Conservation (phyloP, 2,797 vertebrate genomes). For the Trichosurus vulpecula region DNA sequence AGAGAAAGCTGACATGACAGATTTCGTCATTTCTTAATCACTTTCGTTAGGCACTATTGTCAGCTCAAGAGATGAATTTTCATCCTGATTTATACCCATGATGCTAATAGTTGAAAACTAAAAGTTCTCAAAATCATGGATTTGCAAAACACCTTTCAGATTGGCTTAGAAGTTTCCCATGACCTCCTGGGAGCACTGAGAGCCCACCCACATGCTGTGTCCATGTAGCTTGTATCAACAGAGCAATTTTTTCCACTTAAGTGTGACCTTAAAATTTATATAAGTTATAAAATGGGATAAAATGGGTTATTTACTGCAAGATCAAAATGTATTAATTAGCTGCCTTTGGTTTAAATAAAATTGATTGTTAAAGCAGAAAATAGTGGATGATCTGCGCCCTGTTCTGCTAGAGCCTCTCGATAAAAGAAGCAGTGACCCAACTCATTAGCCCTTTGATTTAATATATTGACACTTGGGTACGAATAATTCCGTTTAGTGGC, state of each 20-base stretch:
- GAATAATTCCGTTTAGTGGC: slow-evolving; percentile 99
- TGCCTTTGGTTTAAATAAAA: slow-evolving; percentile 83
- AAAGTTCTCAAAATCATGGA: slow-evolving; percentile 79
- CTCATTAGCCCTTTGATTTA: slow-evolving; percentile 99
- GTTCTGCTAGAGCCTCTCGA: slow-evolving; percentile 92
- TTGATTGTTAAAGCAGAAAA: slow-evolving; percentile 87
- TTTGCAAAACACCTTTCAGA: slow-evolving; percentile 82
- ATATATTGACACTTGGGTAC: slow-evolving; percentile 99
- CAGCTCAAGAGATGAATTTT: slow-evolving; percentile 83
- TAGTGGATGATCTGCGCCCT: slow-evolving; percentile 82
- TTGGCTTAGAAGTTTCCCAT: slow-evolving; percentile 75
- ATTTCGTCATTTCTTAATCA: slow-evolving; percentile 86
- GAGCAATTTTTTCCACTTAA: slow-evolving; percentile 67
- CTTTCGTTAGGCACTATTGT: slow-evolving; percentile 83
- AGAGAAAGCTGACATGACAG: slow-evolving; percentile 85
- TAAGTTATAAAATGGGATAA: slow-evolving; percentile 70
- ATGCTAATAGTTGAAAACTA: slow-evolving; percentile 82
- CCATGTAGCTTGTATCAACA: slow-evolving; percentile 64
- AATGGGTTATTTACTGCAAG: slow-evolving; percentile 82
- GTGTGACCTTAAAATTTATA: slow-evolving; percentile 46
- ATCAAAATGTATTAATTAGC: slow-evolving; percentile 85
- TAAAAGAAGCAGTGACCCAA: slow-evolving; percentile 98
- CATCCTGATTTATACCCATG: slow-evolving; percentile 81
- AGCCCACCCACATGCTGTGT: background rate
- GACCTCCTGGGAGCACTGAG: slow-evolving; percentile 64